These are phyloP conservation scores for Daubentonia madagascariensis DNA, from an alignment of 2,113 vertebrate species.

Conservation along the genomic window DNA sequence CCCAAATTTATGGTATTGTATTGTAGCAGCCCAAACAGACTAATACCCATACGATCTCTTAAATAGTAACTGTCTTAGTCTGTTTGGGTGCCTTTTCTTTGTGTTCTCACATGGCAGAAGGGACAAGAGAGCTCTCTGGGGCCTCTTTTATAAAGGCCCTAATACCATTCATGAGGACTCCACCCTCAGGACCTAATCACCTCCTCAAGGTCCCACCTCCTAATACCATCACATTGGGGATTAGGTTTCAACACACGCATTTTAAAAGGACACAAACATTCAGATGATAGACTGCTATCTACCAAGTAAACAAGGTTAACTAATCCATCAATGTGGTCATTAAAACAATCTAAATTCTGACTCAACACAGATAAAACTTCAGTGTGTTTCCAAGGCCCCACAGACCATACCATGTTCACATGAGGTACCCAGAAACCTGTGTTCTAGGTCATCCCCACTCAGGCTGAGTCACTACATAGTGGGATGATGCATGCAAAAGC, in stretches of 20 bases:
- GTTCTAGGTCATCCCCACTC: background rate
- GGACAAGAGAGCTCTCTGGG: background rate
- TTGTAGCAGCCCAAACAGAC: background rate
- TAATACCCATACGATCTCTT: background rate
- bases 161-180: too few relatives aligned
- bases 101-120: background rate
- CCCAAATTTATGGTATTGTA: too few relatives aligned
- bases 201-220: too few relatives aligned
- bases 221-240: background rate
- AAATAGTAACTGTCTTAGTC: background rate
- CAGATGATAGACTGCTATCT: background rate
- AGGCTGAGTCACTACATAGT: rapidly evolving
- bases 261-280: background rate
- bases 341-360: background rate
- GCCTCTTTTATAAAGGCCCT: background rate
- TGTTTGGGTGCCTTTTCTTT: background rate
- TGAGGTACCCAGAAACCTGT: background rate
- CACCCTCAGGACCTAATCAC: background rate
- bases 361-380: background rate
- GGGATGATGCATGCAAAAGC: rapidly evolving
- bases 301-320: background rate
- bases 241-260: background rate
- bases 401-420: background rate
- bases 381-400: background rate
- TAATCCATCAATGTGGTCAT: background rate